A percentile compares a stretch with the other conserved stretches of the same genome.
Evolutionary conservation across 2,113 vertebrate genomes (phyloP).

Genomic region (Columbina picui): DNA sequence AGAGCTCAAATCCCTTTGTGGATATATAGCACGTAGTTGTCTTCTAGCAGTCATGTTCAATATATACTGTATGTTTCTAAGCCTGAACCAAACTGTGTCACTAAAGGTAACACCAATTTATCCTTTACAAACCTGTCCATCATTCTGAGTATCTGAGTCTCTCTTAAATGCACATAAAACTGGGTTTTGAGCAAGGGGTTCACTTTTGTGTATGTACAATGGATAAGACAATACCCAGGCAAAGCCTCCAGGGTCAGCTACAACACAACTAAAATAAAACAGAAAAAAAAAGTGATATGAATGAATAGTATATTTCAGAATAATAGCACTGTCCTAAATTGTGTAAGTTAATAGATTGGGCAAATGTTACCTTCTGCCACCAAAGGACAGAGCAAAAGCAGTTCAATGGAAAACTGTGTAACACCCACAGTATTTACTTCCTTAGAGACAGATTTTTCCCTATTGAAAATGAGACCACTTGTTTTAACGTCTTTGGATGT

Average conservation of each 20-base stretch:
- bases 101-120: background rate
- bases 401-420: background rate
- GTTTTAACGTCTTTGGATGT: background rate
- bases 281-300: background rate
- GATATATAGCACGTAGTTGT: background rate
- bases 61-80: background rate
- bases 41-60: background rate
- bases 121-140: background rate
- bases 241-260: background rate
- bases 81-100: background rate
- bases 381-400: background rate
- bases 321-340: background rate
- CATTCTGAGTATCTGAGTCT: background rate
- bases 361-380: background rate
- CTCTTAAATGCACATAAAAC: background rate
- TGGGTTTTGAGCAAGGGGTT: background rate
- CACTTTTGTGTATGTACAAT: background rate
- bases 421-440: background rate
- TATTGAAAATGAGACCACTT: background rate
- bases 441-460: background rate
- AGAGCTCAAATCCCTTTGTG: background rate
- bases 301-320: background rate
- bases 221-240: background rate
- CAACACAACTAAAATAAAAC: background rate
- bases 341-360: background rate